These are phyloP conservation scores for Pristionchus maxplancki DNA, from an alignment of 2,888 invertebrate species.

Conservation along the genomic window DNA sequence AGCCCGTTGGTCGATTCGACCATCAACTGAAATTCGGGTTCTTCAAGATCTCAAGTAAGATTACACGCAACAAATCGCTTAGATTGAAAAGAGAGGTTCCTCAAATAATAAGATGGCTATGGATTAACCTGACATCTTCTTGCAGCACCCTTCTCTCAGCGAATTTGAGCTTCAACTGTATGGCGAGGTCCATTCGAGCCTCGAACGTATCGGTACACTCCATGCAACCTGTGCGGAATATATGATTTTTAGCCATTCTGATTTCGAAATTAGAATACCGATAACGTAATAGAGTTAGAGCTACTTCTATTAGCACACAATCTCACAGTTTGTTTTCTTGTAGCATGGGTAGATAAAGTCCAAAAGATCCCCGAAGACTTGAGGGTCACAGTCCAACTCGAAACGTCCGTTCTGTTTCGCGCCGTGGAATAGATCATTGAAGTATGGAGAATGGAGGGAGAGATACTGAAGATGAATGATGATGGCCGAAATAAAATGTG, in stretches of 20 bases:
- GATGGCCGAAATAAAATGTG: no score
- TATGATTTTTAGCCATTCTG: no score
- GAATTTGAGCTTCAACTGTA: not conserved
- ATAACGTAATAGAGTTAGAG: no score
- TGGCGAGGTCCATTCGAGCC: not conserved
- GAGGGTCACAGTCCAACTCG: not conserved
- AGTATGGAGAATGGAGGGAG: not conserved
- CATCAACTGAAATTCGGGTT: no score
- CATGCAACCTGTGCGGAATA: not conserved
- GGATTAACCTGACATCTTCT: not conserved
- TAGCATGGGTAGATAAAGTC: not conserved
- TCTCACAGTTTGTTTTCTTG: slow-evolving; percentile 5
- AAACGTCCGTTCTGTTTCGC: not conserved
- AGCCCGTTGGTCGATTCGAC: no score
- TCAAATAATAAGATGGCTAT: no score
- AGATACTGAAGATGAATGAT: not conserved
- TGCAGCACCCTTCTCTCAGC: not conserved
- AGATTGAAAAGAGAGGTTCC: no score
- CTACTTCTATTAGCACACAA: not conserved
- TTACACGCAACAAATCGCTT: no score
- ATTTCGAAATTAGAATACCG: no score
- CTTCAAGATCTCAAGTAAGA: no score
- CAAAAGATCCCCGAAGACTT: not conserved
- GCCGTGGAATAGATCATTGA: not conserved
- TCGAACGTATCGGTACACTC: not conserved